phyloP scores from a whole-genome alignment of 2,113 vertebrate genomes.

The Peromyscus californicus region DNA sequence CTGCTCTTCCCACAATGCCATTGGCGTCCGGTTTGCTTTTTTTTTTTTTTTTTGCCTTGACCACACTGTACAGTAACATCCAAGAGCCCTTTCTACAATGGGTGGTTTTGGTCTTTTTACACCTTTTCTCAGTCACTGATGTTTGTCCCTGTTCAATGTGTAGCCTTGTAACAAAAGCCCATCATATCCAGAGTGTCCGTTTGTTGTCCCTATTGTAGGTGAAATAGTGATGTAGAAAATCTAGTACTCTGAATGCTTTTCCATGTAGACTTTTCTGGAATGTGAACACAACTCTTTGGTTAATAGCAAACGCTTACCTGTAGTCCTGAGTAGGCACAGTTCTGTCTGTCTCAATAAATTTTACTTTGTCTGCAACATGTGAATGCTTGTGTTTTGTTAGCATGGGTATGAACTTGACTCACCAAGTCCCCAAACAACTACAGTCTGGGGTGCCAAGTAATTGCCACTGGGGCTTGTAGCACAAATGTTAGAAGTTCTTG shows the following conservation, averaged over 20 bases:
- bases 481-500: no score
- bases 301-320: conserved; percentile 89
- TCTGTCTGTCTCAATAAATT: conserved; percentile 92
- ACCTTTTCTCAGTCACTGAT: conserved; percentile 89
- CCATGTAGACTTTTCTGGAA: conserved; percentile 88
- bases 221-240: conserved; percentile 88
- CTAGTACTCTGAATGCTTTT: conserved; percentile 90
- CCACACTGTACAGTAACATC: conserved; percentile 87
- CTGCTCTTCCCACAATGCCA: conserved; percentile 73
- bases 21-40: conserved; percentile 61
- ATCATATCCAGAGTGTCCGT: conserved; percentile 87
- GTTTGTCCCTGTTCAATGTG: conserved; percentile 86
- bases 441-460: no score
- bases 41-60: conserved; percentile 71
- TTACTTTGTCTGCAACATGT: conserved; percentile 88
- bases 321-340: conserved; percentile 90
- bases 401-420: background rate
- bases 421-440: background rate
- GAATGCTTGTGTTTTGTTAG: conserved; percentile 71
- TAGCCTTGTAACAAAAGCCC: conserved; percentile 85
- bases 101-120: conserved; percentile 90
- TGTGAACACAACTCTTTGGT: conserved; percentile 89
- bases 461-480: no score
- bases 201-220: conserved; percentile 88
- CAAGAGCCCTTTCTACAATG: conserved; percentile 88